Conservation (phyloP, 2,888 invertebrate genomes). For the Drosophila leonis region DNA sequence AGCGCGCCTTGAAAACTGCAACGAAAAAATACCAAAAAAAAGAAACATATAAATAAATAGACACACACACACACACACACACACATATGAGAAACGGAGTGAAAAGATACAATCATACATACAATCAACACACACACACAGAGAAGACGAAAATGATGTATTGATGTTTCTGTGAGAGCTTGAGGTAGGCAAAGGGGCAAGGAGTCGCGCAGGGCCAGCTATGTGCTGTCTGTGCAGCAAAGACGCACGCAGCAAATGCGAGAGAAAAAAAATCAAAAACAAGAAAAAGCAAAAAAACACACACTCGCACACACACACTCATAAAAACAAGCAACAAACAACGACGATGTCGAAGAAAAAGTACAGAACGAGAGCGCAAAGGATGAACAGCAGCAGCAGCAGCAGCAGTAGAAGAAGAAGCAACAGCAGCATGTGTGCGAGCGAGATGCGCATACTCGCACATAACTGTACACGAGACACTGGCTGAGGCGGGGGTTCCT, state of each 20-base stretch:
- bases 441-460: conserved; percentile 42
- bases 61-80: conserved; percentile 20
- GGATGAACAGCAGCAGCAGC: neutral
- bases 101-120: conserved; percentile 69
- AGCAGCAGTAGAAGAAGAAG: neutral
- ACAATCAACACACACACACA: conserved; percentile 46
- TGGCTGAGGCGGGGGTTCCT: conserved; percentile 1
- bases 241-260: conserved; percentile 46
- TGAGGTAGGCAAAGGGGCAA: conserved; percentile 7
- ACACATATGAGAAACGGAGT: conserved; percentile 21
- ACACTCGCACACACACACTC: neutral
- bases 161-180: conserved; percentile 61
- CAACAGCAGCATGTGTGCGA: conserved; percentile 16
- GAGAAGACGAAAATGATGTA: conserved; percentile 77
- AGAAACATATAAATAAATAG: conserved; percentile 25
- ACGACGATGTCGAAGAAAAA: conserved; percentile 50
- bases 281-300: conserved; percentile 3
- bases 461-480: conserved; percentile 55
- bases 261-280: conserved; percentile 16
- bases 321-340: conserved; percentile 29
- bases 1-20: conserved; percentile 53
- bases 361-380: conserved; percentile 16
- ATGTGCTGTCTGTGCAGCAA: conserved; percentile 45
- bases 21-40: conserved; percentile 53
- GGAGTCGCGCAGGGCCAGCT: neutral